These are phyloP conservation scores for Marasmarcha lunaedactyla DNA, from an alignment of 2,888 invertebrate genomes.

Conservation along the genomic window DNA sequence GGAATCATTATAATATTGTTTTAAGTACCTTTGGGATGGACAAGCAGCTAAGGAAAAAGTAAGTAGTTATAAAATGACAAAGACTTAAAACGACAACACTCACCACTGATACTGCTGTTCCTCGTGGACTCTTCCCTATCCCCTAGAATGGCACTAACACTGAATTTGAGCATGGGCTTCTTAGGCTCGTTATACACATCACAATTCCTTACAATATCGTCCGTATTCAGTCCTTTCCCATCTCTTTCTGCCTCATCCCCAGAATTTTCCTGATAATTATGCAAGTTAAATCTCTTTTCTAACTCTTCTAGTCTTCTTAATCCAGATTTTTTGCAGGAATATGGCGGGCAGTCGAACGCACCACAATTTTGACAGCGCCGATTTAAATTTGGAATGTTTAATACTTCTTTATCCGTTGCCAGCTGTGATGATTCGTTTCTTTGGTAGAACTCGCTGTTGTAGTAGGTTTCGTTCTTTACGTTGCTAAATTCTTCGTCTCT, in stretches of 20 bases:
- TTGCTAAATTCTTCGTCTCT: conserved; percentile 33
- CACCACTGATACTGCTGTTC: conserved; percentile 42
- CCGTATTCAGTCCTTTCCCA: conserved; percentile 30
- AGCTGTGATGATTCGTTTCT: conserved; percentile 26
- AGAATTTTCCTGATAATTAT: conserved; percentile 47
- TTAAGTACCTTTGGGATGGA: too few relatives aligned
- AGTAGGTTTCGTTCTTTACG: conserved; percentile 45
- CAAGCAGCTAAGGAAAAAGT: too few relatives aligned
- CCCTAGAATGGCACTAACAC: conserved; percentile 91
- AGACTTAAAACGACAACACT: too few relatives aligned
- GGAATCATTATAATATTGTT: too few relatives aligned
- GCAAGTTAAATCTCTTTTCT: conserved; percentile 51
- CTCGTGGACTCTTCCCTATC: conserved; percentile 57
- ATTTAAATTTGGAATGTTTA: conserved; percentile 45
- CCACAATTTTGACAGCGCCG: conserved; percentile 68
- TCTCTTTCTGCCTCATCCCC: conserved; percentile 44
- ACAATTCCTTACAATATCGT: conserved; percentile 50
- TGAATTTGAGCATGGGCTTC: conserved; percentile 89
- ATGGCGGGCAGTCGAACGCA: conserved; percentile 65
- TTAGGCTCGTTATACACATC: conserved; percentile 53
- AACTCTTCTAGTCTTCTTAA: conserved; percentile 49
- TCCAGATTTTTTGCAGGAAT: conserved; percentile 55
- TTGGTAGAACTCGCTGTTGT: conserved; percentile 37
- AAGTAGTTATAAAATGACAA: too few relatives aligned
- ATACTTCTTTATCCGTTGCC: conserved; percentile 41